These are phyloP conservation scores for Rhegmatorhina hoffmannsi DNA, from an alignment of 2,113 vertebrate species.

Conservation along the genomic window DNA sequence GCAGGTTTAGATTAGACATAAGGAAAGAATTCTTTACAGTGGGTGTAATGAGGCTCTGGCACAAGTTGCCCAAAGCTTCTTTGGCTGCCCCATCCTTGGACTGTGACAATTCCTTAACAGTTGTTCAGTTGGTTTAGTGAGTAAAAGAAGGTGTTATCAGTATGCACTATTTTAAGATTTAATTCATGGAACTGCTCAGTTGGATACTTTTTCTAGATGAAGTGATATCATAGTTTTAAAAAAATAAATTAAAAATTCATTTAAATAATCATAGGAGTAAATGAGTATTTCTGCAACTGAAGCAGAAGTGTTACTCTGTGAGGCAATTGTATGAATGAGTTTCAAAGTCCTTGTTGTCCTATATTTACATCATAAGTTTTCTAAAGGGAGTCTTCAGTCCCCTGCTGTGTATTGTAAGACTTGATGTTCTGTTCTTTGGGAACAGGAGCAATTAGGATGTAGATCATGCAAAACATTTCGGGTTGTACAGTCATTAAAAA, in stretches of 20 bases:
- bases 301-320: not conserved
- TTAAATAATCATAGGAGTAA: not conserved
- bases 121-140: not conserved
- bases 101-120: not conserved
- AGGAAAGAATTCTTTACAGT: not conserved
- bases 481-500: constrained; percentile 21
- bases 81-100: not conserved
- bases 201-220: not conserved
- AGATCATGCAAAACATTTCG: constrained; percentile 29
- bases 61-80: not conserved
- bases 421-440: constrained; percentile 12
- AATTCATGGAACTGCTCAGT: not conserved
- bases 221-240: not conserved
- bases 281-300: not conserved
- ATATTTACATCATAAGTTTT: constrained; percentile 32
- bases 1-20: not conserved
- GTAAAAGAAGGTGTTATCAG: not conserved
- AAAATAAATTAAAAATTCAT: not conserved
- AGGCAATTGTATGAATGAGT: constrained; percentile 1
- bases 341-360: constrained; percentile 9
- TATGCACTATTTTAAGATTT: not conserved
- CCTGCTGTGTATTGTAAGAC: constrained; percentile 9
- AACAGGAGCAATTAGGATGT: constrained; percentile 37
- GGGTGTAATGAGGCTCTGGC: not conserved
- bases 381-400: not conserved